Evolutionary conservation across 2,888 invertebrate species (phyloP).

Genomic region (Chymomyza amoena): DNA sequence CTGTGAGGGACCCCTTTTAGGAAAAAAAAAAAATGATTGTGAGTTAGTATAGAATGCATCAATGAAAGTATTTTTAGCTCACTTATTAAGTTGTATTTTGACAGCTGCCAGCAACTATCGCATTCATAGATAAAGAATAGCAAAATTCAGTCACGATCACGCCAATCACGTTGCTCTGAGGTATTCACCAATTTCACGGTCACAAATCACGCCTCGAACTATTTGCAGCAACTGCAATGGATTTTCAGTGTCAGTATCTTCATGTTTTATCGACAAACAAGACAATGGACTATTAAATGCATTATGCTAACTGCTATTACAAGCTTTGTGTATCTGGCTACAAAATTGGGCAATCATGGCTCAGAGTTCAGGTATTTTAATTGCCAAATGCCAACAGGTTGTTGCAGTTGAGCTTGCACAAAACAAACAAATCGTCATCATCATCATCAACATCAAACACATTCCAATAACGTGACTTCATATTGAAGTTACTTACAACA

Average conservation of each 20-base stretch:
- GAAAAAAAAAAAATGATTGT: too few species aligned
- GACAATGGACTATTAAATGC: slow-evolving; percentile 39
- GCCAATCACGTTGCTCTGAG: too few species aligned
- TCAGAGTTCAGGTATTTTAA: not conserved
- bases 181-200: not conserved
- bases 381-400: slow-evolving; percentile 52
- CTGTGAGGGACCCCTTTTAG: too few species aligned
- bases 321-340: slow-evolving; percentile 25
- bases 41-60: too few species aligned
- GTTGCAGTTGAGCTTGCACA: slow-evolving; percentile 34
- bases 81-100: too few species aligned
- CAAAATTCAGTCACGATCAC: too few species aligned
- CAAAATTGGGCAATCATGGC: slow-evolving; percentile 17
- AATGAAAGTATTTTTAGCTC: too few species aligned
- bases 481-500: slow-evolving; percentile 33
- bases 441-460: slow-evolving; percentile 31
- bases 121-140: too few species aligned
- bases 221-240: not conserved
- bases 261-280: slow-evolving; percentile 54
- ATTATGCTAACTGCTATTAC: not conserved
- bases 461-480: slow-evolving; percentile 69
- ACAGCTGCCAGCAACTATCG: too few species aligned
- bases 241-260: slow-evolving; percentile 22
- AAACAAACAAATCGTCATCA: slow-evolving; percentile 6
- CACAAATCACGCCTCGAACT: not conserved